Evolutionary conservation across 2,113 vertebrate genomes (phyloP).

Genomic region (Empidonax alnorum): DNA sequence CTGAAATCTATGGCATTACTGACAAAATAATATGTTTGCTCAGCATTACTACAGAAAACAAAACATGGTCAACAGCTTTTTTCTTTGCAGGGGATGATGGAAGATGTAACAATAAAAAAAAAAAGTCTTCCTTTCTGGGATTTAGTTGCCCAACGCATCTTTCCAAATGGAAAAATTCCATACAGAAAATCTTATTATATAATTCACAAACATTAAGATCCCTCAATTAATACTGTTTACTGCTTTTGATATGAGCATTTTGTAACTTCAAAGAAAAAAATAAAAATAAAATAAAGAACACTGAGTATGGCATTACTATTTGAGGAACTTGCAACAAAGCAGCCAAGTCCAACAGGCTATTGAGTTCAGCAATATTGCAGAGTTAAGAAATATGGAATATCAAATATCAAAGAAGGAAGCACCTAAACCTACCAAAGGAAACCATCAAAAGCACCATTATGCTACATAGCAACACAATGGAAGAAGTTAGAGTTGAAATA

Average conservation of each 20-base stretch:
- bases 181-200: not conserved
- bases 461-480: not conserved
- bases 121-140: not conserved
- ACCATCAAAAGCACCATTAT: accelerated
- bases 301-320: not conserved
- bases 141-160: not conserved
- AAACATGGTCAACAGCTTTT: not conserved
- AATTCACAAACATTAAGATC: not conserved
- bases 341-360: not conserved
- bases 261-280: not conserved
- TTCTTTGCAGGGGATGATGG: not conserved
- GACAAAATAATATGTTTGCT: not conserved
- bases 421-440: not conserved
- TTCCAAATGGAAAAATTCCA: not conserved
- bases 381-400: not conserved
- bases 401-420: not conserved
- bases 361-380: not conserved
- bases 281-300: not conserved
- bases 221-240: not conserved
- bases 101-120: not conserved
- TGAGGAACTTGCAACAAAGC: not conserved
- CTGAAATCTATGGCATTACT: not conserved
- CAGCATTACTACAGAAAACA: not conserved
- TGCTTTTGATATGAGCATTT: not conserved
- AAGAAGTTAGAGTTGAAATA: not conserved